Evolutionary conservation across 2,797 vertebrate genomes (phyloP).

Genomic region (Trachops cirrhosus): DNA sequence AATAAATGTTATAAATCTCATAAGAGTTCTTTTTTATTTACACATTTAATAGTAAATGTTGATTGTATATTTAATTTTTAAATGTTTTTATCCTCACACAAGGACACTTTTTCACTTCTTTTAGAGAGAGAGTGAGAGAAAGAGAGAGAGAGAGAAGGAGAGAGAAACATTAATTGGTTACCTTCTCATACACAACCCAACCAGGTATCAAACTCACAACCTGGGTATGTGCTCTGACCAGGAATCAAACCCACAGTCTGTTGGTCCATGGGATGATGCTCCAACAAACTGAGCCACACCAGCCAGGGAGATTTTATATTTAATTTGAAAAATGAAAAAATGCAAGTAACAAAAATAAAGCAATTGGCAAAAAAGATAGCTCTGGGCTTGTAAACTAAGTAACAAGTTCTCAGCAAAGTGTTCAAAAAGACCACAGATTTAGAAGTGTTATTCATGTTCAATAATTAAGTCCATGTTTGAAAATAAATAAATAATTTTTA

Average conservation of each 20-base stretch:
- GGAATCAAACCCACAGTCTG: background rate
- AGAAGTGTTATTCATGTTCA: background rate
- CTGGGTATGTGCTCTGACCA: background rate
- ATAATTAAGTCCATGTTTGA: background rate
- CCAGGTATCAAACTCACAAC: too few relatives aligned
- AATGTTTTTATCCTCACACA: background rate
- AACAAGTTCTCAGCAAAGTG: background rate
- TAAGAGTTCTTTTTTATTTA: background rate
- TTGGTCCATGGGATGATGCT: background rate
- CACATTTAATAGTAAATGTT: background rate
- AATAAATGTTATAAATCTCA: background rate
- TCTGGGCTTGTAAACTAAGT: background rate
- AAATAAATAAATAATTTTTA: background rate
- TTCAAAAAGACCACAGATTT: background rate
- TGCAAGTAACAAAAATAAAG: conserved; percentile 39
- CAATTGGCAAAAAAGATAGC: background rate
- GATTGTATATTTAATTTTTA: background rate
- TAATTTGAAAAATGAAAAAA: background rate
- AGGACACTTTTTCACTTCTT: background rate
- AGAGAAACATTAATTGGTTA: background rate
- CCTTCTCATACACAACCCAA: background rate
- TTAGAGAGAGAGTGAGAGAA: background rate
- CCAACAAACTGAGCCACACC: background rate
- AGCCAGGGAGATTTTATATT: background rate
- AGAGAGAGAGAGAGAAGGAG: background rate